Percentiles rank a stretch among this genome's conserved stretches.
Conservation (phyloP, 2,888 invertebrate genomes). For the Apodemia mormo region DNA sequence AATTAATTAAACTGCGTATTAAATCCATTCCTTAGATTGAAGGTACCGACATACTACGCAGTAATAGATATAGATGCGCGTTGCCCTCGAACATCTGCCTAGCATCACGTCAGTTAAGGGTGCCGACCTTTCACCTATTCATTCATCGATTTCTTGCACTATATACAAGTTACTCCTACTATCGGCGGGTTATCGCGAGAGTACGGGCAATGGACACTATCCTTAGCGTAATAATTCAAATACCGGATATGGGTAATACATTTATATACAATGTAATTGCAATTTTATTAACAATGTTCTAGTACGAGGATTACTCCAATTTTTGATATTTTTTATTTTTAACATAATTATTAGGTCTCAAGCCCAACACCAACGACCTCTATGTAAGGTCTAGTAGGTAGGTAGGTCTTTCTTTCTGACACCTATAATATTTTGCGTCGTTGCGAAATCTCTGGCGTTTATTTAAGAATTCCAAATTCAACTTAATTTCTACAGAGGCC, state of each 20-base stretch:
- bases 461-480: too few relatives aligned
- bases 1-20: conserved; percentile 17
- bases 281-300: neutral
- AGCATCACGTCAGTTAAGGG: conserved; percentile 19
- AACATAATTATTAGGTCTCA: too few relatives aligned
- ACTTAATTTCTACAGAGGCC: too few relatives aligned
- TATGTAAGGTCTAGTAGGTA: too few relatives aligned
- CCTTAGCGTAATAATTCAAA: neutral
- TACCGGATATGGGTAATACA: neutral
- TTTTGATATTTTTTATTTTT: too few relatives aligned
- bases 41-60: conserved; percentile 10
- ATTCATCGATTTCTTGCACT: conserved; percentile 38
- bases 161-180: conserved; percentile 27
- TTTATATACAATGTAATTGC: too few relatives aligned
- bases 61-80: conserved; percentile 13
- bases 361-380: too few relatives aligned
- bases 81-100: conserved; percentile 18
- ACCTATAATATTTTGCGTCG: too few relatives aligned
- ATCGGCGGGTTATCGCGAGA: conserved; percentile 32
- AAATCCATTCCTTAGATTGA: neutral
- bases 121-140: conserved; percentile 6
- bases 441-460: too few relatives aligned
- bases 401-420: too few relatives aligned
- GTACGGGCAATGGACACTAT: neutral
- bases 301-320: too few relatives aligned